Base-by-base conservation (phyloP, 2,888 invertebrate genomes). In the Sphinx pinastri region DNA sequence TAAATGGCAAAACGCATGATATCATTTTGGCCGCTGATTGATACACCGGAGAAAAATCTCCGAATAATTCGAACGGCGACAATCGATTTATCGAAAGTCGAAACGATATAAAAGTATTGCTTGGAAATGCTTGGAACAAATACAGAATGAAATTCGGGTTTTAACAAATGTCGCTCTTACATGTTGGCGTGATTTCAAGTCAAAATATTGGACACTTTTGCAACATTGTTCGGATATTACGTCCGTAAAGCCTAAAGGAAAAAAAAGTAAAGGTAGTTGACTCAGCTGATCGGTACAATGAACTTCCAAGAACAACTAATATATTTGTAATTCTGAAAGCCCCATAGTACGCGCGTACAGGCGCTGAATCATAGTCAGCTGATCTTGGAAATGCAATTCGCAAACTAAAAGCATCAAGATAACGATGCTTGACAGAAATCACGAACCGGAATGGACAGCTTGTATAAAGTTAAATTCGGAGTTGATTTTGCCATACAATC, bases 251-350 rank as follows among this genome's bases (percentile, higher is more conserved):
- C 78, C 81, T 79, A 77, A 81, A 76, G 79, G 81, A 83, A 81
- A 84, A 79, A 79, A 79, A 78, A 25, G 25, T 73, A 79, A 81
- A 80, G 74, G 77, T 72, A 83, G 83, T 89, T 91, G 91, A 92
- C 88, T 91, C 92, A 92, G 88, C 87, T 91, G 88, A 88, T 88
- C 82, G 85, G 91, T 87, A 82, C 91, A 87, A 86, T 89, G 91
- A 92, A 90, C 92, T 86, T 89, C 84, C 78, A 77, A 81, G 86
- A 88, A 88, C 79, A 82, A 82, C 78, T 74, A 83, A 86, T 82
- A 83, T 78, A 74, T 79, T 78, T 76, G 77, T 81, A 79, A 80
- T 82, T 83, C 80, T 83, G 79, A 81, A 84, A 83, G 79, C 72
- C 81, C 78, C 81, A 81, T 74, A 73, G 77, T 76, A 75, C 76